phyloP scores from a whole-genome alignment of 2,888 invertebrate species.

The Branchipolynoe longqiensis region DNA sequence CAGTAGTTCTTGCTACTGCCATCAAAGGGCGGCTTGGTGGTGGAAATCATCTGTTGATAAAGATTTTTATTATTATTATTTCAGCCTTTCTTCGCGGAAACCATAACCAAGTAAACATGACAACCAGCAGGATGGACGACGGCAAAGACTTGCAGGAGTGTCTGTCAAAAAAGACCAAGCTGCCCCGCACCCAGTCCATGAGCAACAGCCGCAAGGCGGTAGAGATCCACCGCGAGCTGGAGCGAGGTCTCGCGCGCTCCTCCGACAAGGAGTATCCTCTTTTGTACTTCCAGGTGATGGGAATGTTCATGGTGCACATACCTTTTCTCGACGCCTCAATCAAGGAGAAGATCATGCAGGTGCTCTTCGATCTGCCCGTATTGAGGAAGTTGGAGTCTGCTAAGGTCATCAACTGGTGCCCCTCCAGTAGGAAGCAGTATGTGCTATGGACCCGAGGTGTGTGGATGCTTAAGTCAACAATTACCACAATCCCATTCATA shows the following conservation, averaged over 20 bases:
- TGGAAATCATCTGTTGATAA: too few species aligned
- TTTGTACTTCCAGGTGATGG: constrained; percentile 62
- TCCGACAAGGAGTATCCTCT: constrained; percentile 3
- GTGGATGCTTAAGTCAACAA: too few species aligned
- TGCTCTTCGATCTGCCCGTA: constrained; percentile 64
- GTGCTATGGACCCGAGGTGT: constrained; percentile 74
- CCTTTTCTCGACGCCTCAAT: constrained; percentile 59
- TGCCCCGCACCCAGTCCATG: constrained; percentile 26
- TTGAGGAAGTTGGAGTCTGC: constrained; percentile 71
- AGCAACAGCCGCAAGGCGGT: neutral
- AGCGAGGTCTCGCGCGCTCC: neutral
- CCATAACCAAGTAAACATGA: too few species aligned
- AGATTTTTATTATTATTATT: too few species aligned
- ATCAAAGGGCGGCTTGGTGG: too few species aligned
- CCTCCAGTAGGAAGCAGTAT: constrained; percentile 69
- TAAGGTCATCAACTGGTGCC: constrained; percentile 75
- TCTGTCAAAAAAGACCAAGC: neutral
- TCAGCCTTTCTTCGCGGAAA: too few species aligned
- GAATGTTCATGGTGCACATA: constrained; percentile 63
- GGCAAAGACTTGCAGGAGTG: neutral
- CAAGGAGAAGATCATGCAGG: constrained; percentile 69
- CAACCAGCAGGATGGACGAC: constrained; percentile 10
- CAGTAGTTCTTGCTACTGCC: too few species aligned
- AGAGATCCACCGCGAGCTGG: constrained; percentile 17
- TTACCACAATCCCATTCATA: too few species aligned